Evolutionary conservation across 35 echinoderm and acorn worm genomes (phyloP).

Genomic region (Holothuria glaberrima): DNA sequence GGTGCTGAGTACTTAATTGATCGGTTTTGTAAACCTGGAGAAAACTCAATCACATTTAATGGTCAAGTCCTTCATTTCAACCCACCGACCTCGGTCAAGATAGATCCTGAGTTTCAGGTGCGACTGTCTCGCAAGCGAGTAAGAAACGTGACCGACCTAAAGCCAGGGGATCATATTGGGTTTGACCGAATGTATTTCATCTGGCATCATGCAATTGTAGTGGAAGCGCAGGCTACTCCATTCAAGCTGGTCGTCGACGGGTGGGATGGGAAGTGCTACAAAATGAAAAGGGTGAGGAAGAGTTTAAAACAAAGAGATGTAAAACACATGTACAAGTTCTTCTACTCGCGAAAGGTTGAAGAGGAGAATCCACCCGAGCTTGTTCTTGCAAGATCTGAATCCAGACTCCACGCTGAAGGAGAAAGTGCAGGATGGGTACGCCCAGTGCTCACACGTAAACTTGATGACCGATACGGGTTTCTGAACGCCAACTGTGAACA

Average conservation of each 20-base stretch:
- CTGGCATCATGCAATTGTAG: slow-evolving; percentile 32
- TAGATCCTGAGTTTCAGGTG: slow-evolving; percentile 17
- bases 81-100: background rate
- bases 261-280: background rate
- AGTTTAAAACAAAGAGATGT: background rate
- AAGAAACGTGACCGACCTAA: background rate
- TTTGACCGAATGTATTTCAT: background rate
- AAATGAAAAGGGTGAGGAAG: background rate
- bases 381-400: background rate
- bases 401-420: background rate
- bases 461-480: background rate
- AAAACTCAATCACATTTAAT: background rate
- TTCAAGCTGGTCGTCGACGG: background rate
- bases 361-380: slow-evolving; percentile 8
- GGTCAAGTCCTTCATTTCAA: background rate
- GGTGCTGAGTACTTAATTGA: background rate
- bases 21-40: background rate
- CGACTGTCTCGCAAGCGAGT: background rate
- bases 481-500: slow-evolving; percentile 34
- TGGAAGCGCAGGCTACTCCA: background rate
- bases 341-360: background rate
- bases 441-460: background rate
- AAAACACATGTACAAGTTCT: background rate
- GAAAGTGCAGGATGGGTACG: background rate
- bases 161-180: slow-evolving; percentile 8